Base-by-base conservation (phyloP, 2,113 vertebrate species). In the Ibidorhyncha struthersii region DNA sequence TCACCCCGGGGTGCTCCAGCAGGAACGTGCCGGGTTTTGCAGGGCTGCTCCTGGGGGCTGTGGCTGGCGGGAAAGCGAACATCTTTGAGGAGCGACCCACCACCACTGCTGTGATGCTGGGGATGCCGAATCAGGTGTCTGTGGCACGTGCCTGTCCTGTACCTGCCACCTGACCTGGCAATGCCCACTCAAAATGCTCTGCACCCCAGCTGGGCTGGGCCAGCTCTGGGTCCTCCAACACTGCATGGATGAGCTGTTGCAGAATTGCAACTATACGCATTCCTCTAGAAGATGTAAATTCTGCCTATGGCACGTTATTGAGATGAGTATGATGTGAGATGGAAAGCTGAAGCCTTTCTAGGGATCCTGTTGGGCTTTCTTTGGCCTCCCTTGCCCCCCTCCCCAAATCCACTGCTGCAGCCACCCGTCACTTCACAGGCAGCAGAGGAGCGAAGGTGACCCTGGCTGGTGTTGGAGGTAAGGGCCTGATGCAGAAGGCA, bases 261-360 rank as follows among this genome's bases (percentile, higher is more conserved):
- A 76, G 79, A 41, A 29, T 12, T 34, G 25, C 43, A 79, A 19
- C 13, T 17, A 2, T 4, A 4, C 5, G 0, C 14, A 26, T 21
- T 34, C 8, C 13, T 41, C 67, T 50, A 53, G 61, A 52, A 81
- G 69, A 27, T 0, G 6, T 38, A 38, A 47, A 26, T 29, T 58
- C 52, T 71, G 87, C 40, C 22, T 8, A 0, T 6, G 20, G 56
- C 4, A 2, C 4, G 1, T 41, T 8, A 15, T 2, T 2, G 14
- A 40, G 41, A 29, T 23, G 43, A 72, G 13, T 3, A 21, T 0
- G 6, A 26, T 6, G 13, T 0, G 4, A 92, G 20, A 12, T 9
- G 5, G 49, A 77, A 63, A 71, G 32, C 16, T 49, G 17, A 67
- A 76, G 7, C 14, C 14, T 50, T 67, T 50, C n/a, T 63, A 36